phyloP scores from a whole-genome alignment of 2,797 vertebrate genomes.

The Todus mexicanus region DNA sequence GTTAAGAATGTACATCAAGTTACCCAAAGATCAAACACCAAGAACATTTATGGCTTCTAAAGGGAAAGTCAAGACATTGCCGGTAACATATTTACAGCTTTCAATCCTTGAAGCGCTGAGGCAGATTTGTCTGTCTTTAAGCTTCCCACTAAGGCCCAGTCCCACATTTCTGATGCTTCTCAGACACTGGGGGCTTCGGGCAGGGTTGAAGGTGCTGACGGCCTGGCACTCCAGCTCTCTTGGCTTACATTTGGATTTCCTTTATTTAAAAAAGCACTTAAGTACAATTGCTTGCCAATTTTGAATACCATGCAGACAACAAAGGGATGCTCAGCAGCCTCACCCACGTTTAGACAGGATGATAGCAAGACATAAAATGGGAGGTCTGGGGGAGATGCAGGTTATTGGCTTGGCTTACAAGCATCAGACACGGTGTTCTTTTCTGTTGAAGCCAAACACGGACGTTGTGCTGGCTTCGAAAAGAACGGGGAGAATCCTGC shows the following conservation, averaged over 20 bases:
- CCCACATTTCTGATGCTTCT: not conserved
- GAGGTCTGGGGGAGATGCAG: not conserved
- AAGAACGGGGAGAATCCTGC: not conserved
- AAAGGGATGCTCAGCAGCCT: not conserved
- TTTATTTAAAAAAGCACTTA: not conserved
- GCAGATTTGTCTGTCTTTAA: not conserved
- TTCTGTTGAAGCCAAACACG: not conserved
- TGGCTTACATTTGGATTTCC: not conserved
- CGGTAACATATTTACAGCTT: constrained; percentile 33
- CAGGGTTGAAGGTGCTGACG: not conserved
- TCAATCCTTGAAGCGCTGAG: not conserved
- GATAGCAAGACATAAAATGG: not conserved
- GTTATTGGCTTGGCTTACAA: not conserved
- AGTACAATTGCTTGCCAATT: not conserved
- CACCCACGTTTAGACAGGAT: not conserved
- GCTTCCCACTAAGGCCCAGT: not conserved
- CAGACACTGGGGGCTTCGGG: not conserved
- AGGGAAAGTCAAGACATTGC: not conserved
- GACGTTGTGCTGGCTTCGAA: not conserved
- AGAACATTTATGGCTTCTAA: constrained; percentile 60
- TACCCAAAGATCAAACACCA: constrained; percentile 5
- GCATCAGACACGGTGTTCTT: not conserved
- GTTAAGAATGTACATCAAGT: not conserved
- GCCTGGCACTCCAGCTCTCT: not conserved
- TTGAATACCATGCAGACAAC: not conserved